Base-by-base conservation (phyloP, 2,888 invertebrate genomes). In the Eurois occulta region DNA sequence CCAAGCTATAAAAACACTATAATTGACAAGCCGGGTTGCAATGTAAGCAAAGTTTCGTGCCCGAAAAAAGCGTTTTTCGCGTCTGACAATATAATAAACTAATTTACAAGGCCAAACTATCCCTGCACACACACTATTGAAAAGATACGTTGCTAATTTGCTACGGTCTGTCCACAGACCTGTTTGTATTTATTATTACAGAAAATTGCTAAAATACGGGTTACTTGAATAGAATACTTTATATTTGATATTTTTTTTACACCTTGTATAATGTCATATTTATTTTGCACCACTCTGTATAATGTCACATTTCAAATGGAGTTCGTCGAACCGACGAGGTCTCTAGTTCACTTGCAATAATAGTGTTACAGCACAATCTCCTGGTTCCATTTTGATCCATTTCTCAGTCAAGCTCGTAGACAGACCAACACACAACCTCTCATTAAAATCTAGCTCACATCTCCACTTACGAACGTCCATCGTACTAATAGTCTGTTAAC, bases 361-460 rank as follows among this genome's bases (percentile, higher is more conserved):
- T 38, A 70, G 13, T 32, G 8, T 77, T 35, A 28, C 48, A 18
- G 38, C 8, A 52, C 43, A 66, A 78, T 72, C 58, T 52, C 10
- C 24, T 13, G 5, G 43, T 38, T 16, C 35, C 11, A 74, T 67
- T 74, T n/a, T 38, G 52, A 55, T 73, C 28, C 3, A 5, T 75
- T 79, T 75, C 75, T 80, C 18, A 38, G 68, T 68, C 64, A 48
- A 58, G 1, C 46, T 68, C 7, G 10, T 52, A 55, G 32, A 80
- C n/a, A n/a, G 48, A 62, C 55, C 10, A 46, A 38, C 21, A 68
- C 21, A 80, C 68, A 72, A 35, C 24, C n/a, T 18, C 32, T 84
- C 58, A 78, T 81, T 84, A 85, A 75, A 78, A 72, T 81, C 70
- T 81, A 85, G 78, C 58, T 81, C 85, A 77, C 76, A 78, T 82